Evolutionary conservation across 1,140 invertebrate species (phyloP).

Genomic region (Drosophila aff.): DNA sequence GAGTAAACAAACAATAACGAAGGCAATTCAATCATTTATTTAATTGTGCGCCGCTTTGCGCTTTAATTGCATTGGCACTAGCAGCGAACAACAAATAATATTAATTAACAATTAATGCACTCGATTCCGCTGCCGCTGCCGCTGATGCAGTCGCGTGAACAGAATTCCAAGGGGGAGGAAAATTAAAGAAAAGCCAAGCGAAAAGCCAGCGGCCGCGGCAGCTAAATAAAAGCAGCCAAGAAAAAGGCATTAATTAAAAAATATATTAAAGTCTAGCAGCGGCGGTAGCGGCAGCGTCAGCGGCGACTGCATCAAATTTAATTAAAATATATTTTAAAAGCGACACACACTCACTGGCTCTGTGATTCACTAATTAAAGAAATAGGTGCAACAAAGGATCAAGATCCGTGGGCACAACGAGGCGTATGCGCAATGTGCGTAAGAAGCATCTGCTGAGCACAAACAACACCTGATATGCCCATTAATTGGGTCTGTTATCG

Average conservation of each 20-base stretch:
- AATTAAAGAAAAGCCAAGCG: constrained; percentile 11
- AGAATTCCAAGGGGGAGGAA: constrained; percentile 9
- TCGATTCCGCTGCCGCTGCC: constrained; percentile 31
- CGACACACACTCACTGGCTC: constrained; percentile 15
- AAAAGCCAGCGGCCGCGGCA: constrained; percentile 21
- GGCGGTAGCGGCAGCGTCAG: not conserved
- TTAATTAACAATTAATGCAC: constrained; percentile 80
- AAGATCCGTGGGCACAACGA: constrained; percentile 22
- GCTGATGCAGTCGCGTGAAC: constrained; percentile 43
- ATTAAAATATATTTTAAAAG: constrained; percentile 69
- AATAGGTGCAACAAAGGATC: constrained; percentile 31
- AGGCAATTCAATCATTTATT: constrained; percentile 70
- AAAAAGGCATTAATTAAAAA: constrained; percentile 79
- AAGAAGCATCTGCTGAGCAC: not conserved
- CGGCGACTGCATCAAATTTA: constrained; percentile 61
- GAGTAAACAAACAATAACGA: constrained; percentile 53
- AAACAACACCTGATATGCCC: constrained; percentile 1
- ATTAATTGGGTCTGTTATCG: not conserved
- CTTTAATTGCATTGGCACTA: constrained; percentile 67
- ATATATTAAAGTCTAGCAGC: constrained; percentile 59
- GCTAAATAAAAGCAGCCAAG: constrained; percentile 64
- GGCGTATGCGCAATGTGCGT: constrained; percentile 39
- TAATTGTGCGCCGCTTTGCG: constrained; percentile 70
- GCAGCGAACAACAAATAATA: constrained; percentile 55
- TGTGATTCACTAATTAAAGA: constrained; percentile 36